A percentile compares a stretch with the other conserved stretches of the same genome.
phyloP scores from a whole-genome alignment of 2,797 vertebrate species.

The Melanogrammus aeglefinus region DNA sequence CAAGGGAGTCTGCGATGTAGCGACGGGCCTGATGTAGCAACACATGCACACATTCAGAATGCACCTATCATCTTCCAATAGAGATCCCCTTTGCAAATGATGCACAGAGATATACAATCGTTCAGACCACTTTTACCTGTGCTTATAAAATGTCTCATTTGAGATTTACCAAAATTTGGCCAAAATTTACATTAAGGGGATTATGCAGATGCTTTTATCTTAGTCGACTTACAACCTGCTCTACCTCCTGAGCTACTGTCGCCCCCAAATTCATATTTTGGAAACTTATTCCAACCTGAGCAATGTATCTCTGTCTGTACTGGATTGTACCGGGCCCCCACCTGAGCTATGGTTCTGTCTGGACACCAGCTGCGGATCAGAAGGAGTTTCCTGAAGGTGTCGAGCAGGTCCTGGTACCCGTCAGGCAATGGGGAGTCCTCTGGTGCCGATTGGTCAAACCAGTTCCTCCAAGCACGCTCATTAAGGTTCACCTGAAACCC shows the following conservation, averaged over 20 bases:
- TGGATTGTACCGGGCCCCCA: constrained; percentile 37
- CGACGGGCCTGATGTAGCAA: constrained; percentile 66
- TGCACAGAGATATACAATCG: not conserved
- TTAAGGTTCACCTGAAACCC: constrained; percentile 70
- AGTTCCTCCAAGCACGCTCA: constrained; percentile 78
- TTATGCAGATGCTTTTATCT: too few species aligned
- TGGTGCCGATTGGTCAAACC: constrained; percentile 79
- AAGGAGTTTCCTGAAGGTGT: constrained; percentile 79
- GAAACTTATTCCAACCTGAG: too few species aligned
- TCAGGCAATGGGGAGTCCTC: constrained; percentile 76
- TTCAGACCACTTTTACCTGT: not conserved
- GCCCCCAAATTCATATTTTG: too few species aligned
- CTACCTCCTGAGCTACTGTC: too few species aligned
- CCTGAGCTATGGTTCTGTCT: constrained; percentile 78
- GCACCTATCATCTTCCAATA: not conserved
- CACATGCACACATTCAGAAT: constrained; percentile 4
- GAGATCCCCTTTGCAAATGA: not conserved
- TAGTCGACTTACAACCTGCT: too few species aligned
- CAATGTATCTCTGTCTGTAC: not conserved
- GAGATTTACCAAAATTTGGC: not conserved
- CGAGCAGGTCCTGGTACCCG: constrained; percentile 73
- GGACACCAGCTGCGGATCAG: constrained; percentile 84
- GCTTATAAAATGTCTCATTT: not conserved
- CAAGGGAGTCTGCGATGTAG: constrained; percentile 81
- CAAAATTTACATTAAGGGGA: too few species aligned